Conservation (phyloP, 2,113 vertebrate species). For the Peucedramus taeniatus region DNA sequence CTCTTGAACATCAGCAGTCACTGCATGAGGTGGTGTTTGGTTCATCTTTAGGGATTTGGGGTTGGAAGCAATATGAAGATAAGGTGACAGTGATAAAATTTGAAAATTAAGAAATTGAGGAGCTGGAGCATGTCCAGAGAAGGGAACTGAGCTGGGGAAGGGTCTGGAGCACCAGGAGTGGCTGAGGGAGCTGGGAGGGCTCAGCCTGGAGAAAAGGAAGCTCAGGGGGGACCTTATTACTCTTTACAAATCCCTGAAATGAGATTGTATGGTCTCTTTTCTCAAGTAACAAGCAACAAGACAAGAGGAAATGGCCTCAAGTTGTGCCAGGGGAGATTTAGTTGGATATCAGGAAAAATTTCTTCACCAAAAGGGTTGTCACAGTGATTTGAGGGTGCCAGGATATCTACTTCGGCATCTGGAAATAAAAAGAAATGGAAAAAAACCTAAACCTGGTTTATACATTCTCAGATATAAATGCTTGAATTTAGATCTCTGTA, state of each 20-base stretch:
- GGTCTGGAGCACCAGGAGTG: background rate
- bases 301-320: background rate
- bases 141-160: background rate
- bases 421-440: background rate
- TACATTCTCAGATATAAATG: background rate
- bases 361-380: background rate
- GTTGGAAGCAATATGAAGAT: background rate
- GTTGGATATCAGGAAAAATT: background rate
- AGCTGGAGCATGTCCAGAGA: background rate
- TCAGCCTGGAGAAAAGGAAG: background rate
- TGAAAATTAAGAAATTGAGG: background rate
- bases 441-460: background rate
- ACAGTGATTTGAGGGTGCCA: background rate
- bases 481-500: background rate
- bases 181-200: background rate
- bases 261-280: background rate
- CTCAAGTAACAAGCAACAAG: accelerated
- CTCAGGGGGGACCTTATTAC: accelerated
- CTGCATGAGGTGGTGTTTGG: background rate
- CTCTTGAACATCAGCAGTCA: background rate
- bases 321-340: background rate
- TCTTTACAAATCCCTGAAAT: background rate
- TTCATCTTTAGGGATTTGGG: background rate
- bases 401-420: background rate
- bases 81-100: too few species aligned